Percentiles rank a stretch among this genome's conserved stretches.
These are phyloP conservation scores for Semaprochilodus insignis DNA, from an alignment of 2,797 vertebrate genomes.

Conservation along the genomic window DNA sequence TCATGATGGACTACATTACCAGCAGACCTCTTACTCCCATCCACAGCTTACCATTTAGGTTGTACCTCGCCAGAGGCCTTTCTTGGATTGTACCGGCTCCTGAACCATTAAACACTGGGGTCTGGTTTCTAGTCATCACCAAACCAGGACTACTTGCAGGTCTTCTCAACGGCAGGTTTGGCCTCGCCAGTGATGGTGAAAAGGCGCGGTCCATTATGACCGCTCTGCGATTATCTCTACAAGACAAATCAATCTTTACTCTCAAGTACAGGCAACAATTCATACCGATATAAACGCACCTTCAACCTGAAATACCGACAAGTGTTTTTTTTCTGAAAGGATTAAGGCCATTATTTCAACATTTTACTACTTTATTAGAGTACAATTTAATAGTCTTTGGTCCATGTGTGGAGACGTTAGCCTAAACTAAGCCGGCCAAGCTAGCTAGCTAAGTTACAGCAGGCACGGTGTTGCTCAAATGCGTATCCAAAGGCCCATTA, in stretches of 20 bases:
- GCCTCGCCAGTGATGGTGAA: constrained; percentile 50
- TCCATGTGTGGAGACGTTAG: too few species aligned
- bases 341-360: too few species aligned
- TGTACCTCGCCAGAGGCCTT: neutral
- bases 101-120: constrained; percentile 16
- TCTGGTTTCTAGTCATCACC: neutral
- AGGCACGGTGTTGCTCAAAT: too few species aligned
- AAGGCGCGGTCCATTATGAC: constrained; percentile 55
- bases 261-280: too few species aligned
- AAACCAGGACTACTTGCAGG: constrained; percentile 62
- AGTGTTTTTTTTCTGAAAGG: too few species aligned
- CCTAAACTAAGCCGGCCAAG: too few species aligned
- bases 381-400: too few species aligned
- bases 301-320: too few species aligned
- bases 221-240: neutral
- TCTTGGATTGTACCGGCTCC: neutral
- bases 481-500: too few species aligned
- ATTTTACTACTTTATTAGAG: too few species aligned
- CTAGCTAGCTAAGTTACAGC: too few species aligned
- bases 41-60: constrained; percentile 51
- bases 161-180: constrained; percentile 74
- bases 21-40: neutral
- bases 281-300: too few species aligned
- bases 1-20: neutral
- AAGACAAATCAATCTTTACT: neutral